Evolutionary conservation across 2,797 vertebrate species (phyloP), one percentile per base, ranked within the genome.

Genomic region (Manis crassicaudata): DNA sequence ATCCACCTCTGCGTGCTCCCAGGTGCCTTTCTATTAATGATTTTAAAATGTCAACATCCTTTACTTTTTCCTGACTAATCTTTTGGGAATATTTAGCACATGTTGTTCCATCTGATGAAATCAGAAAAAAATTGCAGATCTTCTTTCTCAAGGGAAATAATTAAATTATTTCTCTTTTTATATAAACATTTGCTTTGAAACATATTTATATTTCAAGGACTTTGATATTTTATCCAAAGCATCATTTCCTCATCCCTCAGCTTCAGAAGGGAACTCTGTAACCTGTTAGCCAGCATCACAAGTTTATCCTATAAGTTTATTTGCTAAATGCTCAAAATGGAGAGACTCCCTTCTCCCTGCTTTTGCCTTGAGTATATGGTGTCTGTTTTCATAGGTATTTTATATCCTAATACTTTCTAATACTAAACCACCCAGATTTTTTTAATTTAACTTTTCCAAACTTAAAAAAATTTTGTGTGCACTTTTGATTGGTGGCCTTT

Each of bases 131-230:
- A 96, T 96, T 94, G 67, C 93, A 92, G 90, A 88, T 97, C 2
- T 1, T 94, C 86, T 96, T 97, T 95, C 97, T 97, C 88, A 96
- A 88, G 90, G 93, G 14, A 92, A 92, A 63, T 90, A 93, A 96
- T 97, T 97, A 95, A 96, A 97, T 97, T 97, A 92, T 98, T 96
- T 97, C 95, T 94, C 93, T 95, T 96, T 84, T 93, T 88, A 60
- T 29, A 81, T 72, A 62, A 95, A 97, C 37, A 88, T 85, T 97
- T 98, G 83, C 89, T 98, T 98, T 96, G 92, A 98, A 96, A 97
- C 96, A 88, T 96, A n/a, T 98, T 97, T 97, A 29, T 95, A 94
- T 98, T 97, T 96, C 90, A 96, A 92, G 79, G 83, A 72, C 56
- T 93, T 94, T 96, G 96, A 63, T 79, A 92, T 94, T 98, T 97